These are phyloP conservation scores for Trypoxylus dichotomus DNA, from an alignment of 1,140 invertebrate genomes.

Conservation along the genomic window DNA sequence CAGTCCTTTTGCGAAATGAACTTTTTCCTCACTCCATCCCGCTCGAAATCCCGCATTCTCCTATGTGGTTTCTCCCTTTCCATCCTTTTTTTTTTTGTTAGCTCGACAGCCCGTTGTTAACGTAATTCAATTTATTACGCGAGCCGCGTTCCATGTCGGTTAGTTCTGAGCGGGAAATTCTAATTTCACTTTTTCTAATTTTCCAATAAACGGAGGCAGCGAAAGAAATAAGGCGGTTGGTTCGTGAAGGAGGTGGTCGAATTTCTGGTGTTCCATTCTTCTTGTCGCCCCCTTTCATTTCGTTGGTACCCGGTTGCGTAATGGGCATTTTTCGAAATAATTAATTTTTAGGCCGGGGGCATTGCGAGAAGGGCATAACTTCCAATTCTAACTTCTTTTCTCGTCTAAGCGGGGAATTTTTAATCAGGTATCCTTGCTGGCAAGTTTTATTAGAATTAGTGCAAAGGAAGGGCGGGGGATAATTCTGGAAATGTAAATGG, in stretches of 20 bases:
- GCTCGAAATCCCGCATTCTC: neutral
- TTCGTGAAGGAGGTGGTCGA: neutral
- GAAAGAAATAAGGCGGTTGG: neutral
- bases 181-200: slow-evolving; percentile 23
- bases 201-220: neutral
- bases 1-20: slow-evolving; percentile 1
- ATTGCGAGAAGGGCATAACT: neutral
- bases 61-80: neutral
- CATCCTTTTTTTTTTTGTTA: neutral
- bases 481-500: neutral
- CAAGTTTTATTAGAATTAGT: slow-evolving; percentile 14
- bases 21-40: neutral
- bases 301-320: neutral
- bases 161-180: slow-evolving; percentile 15
- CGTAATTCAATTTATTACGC: slow-evolving; percentile 15
- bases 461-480: neutral
- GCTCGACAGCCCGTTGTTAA: neutral
- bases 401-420: neutral
- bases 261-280: neutral
- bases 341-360: slow-evolving; percentile 7
- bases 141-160: neutral
- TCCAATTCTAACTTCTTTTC: neutral
- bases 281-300: neutral
- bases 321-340: neutral
- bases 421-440: neutral